Conservation (phyloP, 2,113 vertebrate species). For the Clarias macrocephalus region DNA sequence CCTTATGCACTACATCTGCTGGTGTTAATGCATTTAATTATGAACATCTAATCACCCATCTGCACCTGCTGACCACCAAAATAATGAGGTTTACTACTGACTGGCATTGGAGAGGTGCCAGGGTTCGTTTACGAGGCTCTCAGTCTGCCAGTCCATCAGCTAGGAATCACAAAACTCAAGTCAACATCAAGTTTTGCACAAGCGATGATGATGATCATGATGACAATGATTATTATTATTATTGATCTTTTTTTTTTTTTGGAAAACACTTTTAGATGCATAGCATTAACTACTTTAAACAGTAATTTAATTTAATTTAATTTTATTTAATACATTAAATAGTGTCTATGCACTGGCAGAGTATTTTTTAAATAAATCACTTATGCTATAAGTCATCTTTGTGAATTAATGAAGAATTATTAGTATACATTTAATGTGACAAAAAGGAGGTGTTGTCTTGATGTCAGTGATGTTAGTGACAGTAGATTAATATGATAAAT, state of each 20-base stretch:
- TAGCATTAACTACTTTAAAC: background rate
- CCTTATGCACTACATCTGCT: conserved; percentile 22
- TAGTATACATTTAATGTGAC: background rate
- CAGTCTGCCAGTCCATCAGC: background rate
- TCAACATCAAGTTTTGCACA: background rate
- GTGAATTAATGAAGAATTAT: background rate
- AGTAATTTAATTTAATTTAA: too few species aligned
- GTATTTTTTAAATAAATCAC: background rate
- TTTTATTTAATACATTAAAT: too few species aligned
- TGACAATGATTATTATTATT: too few species aligned
- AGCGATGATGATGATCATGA: too few species aligned
- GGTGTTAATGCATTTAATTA: conserved; percentile 28
- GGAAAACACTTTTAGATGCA: background rate
- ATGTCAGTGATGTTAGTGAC: background rate
- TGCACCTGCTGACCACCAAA: conserved; percentile 33
- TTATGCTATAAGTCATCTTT: background rate
- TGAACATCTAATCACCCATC: conserved; percentile 18
- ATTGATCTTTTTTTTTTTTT: background rate
- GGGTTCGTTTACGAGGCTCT: background rate
- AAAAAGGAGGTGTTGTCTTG: background rate
- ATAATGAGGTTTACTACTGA: conserved; percentile 9
- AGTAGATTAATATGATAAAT: background rate
- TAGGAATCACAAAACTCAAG: background rate
- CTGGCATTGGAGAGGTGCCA: conserved; percentile 19
- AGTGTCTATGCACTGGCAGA: too few species aligned